Base-by-base conservation (phyloP, 2,113 vertebrate species). In the Syrrhaptes paradoxus region DNA sequence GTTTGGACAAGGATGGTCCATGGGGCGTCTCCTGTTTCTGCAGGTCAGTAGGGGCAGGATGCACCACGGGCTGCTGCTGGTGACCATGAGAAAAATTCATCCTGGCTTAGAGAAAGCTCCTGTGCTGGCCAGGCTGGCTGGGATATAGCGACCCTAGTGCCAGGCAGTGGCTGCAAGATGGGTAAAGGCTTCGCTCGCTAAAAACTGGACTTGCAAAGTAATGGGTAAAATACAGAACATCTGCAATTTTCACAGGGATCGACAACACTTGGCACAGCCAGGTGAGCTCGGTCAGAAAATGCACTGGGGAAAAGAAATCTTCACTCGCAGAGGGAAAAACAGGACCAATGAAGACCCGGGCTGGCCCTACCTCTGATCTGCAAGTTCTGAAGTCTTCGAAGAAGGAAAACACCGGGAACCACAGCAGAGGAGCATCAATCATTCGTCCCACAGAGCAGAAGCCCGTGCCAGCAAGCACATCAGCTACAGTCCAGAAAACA, bases 1-100 rank as follows among this genome's bases (percentile, higher is more conserved):
- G 88, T 93, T 94, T 93, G 90, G 57, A 65, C 70, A 81, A 65
- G 71, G 90, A 25, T 14, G 89, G 79, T 55, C 93, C 66, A 72
- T 7, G 62, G 80, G 73, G 76, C 49, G 54, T 93, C 90, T 94
- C 79, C 81, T 36, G 51, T 81, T 92, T 78, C 84, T 43, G 62
- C 17, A 4, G 58, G 36, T 45, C 58, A 10, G 72, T 38, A 43
- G 45, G 65, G 90, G 65, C 85, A 38, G 71, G 43, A 92, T 18
- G 43, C 59, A 80, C 52, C 67, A 61, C 2, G 13, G n/a, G 59
- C 68, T 84, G 36, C 36, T 36, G 75, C 10, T 72, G 51, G 43
- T 6, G 65, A 51, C 11, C 41, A 31, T 4, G 38, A 93, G 38
- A 16, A 74, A 78, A 59, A 32, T 81, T 78, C 90, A 95, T 84